Conservation (phyloP, 2,888 invertebrate species). For the Monoplex corrugatus region DNA sequence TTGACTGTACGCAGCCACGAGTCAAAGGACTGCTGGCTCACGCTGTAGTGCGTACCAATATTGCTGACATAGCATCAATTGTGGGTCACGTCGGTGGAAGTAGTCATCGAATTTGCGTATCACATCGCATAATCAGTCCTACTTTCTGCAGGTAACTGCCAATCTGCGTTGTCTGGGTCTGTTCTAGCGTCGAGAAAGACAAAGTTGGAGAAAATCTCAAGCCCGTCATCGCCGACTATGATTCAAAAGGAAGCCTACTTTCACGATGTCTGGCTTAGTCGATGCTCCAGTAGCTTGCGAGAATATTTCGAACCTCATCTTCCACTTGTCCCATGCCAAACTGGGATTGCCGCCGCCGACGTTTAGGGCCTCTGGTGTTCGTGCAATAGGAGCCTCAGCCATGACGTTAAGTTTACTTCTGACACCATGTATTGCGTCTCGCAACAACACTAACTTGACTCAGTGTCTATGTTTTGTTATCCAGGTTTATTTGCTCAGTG, state of each 20-base stretch:
- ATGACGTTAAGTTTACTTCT: neutral
- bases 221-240: conserved; percentile 5
- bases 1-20: neutral
- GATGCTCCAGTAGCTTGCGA: neutral
- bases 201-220: neutral
- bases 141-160: neutral
- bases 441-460: too few species aligned
- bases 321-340: neutral
- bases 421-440: conserved; percentile 4
- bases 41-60: too few species aligned
- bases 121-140: neutral
- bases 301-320: neutral
- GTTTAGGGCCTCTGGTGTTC: neutral
- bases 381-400: neutral
- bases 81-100: neutral
- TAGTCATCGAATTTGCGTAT: neutral
- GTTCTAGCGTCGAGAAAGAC: neutral
- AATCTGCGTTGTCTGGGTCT: neutral
- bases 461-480: too few species aligned
- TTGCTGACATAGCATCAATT: too few species aligned
- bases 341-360: neutral
- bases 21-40: neutral
- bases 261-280: neutral
- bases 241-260: neutral
- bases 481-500: too few species aligned